A percentile compares a stretch with the other conserved stretches of the same genome.
phyloP scores from a whole-genome alignment of 2,888 invertebrate genomes.

The Tuta absoluta region DNA sequence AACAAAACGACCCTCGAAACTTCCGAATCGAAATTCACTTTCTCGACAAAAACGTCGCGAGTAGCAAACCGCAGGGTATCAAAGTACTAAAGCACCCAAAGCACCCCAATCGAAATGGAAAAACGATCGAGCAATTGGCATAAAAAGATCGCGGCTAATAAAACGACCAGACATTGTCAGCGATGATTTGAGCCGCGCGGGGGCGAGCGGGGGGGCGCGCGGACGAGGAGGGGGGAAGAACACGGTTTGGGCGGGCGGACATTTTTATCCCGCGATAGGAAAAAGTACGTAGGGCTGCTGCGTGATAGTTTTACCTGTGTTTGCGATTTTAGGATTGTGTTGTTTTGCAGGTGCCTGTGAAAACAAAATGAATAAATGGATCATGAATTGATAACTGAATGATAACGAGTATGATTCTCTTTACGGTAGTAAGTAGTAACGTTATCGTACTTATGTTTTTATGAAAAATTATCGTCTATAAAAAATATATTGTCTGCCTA shows the following conservation, averaged over 20 bases:
- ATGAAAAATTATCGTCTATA: too few relatives aligned
- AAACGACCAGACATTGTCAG: conserved; percentile 69
- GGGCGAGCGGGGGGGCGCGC: conserved; percentile 39
- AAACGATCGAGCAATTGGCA: conserved; percentile 73
- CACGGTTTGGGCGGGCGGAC: conserved; percentile 78
- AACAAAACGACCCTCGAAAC: conserved; percentile 19
- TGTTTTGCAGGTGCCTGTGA: neutral
- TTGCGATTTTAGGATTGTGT: neutral
- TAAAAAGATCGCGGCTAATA: conserved; percentile 78
- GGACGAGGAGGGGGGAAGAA: conserved; percentile 46
- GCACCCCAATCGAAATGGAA: conserved; percentile 71
- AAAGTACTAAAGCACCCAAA: conserved; percentile 38
- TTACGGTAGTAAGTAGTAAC: too few relatives aligned
- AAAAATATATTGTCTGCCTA: too few relatives aligned
- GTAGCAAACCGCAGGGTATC: conserved; percentile 42
- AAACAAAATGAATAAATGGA: neutral
- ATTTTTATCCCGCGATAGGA: conserved; percentile 67
- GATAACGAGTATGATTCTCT: too few relatives aligned
- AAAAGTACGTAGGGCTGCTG: conserved; percentile 41
- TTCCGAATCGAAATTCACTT: conserved; percentile 50
- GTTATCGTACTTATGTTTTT: too few relatives aligned
- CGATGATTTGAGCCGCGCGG: conserved; percentile 60
- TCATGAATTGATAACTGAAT: too few relatives aligned
- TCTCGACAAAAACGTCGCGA: conserved; percentile 44
- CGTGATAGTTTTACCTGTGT: neutral